phyloP scores from a whole-genome alignment of 2,113 vertebrate genomes.

The Otis tarda region DNA sequence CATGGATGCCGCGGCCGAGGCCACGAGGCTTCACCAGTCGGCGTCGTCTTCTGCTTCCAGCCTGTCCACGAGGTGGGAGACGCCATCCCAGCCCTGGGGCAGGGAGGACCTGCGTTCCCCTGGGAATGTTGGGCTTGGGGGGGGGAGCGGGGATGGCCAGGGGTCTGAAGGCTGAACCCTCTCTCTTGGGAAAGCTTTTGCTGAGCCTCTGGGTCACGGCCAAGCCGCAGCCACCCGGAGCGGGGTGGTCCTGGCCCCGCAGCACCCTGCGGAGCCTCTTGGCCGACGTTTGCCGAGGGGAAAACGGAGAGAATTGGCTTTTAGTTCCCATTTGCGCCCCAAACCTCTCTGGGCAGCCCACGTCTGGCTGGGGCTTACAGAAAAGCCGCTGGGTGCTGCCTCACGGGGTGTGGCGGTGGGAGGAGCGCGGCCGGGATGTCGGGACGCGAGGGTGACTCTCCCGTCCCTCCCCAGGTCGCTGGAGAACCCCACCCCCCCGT shows the following conservation, averaged over 20 bases:
- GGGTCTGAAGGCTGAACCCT: no score
- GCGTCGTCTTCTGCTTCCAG: constrained; percentile 88
- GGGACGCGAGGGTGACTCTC: background rate
- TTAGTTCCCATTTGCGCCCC: background rate
- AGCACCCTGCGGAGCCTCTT: background rate
- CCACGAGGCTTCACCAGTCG: constrained; percentile 85
- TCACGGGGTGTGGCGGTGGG: rapidly evolving
- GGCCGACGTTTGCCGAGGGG: rapidly evolving
- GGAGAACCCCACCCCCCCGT: constrained; percentile 93
- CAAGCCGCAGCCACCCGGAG: no score
- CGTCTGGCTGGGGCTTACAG: rapidly evolving
- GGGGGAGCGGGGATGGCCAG: background rate
- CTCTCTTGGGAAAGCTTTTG: background rate
- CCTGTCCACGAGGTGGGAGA: constrained; percentile 83
- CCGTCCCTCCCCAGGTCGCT: constrained; percentile 80
- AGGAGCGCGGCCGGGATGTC: rapidly evolving
- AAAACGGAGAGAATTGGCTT: background rate
- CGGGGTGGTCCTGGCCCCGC: rapidly evolving
- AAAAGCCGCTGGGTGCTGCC: background rate
- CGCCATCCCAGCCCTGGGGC: rapidly evolving
- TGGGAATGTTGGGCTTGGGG: rapidly evolving
- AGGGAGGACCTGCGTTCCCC: background rate
- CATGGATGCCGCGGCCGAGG: constrained; percentile 88
- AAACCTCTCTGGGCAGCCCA: rapidly evolving
- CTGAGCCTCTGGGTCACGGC: background rate